Conservation (phyloP, 2,888 invertebrate genomes). For the Agrilus mali region DNA sequence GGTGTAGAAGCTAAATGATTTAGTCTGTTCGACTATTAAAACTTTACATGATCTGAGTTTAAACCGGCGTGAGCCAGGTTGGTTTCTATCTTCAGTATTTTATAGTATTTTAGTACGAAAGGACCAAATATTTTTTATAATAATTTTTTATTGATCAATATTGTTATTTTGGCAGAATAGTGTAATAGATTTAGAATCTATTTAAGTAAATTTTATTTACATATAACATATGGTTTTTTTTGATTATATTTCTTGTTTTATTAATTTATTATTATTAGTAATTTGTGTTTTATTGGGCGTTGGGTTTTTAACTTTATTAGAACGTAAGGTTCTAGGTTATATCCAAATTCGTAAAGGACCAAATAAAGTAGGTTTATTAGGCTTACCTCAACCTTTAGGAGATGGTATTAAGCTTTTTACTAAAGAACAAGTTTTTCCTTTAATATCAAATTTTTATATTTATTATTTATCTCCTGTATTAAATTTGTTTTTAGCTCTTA, state of each 20-base stretch:
- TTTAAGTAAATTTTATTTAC: conserved; percentile 42
- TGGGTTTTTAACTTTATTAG: conserved; percentile 60
- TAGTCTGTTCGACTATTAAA: conserved; percentile 74
- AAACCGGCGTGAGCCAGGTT: conserved; percentile 77
- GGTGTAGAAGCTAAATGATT: conserved; percentile 54
- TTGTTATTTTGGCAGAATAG: conserved; percentile 52
- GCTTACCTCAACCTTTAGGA: conserved; percentile 55
- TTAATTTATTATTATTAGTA: conserved; percentile 39
- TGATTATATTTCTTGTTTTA: conserved; percentile 11
- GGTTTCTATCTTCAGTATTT: conserved; percentile 64
- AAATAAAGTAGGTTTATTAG: conserved; percentile 53
- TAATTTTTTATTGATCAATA: conserved; percentile 33
- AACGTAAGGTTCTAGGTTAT: conserved; percentile 58
- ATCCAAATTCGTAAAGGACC: conserved; percentile 64
- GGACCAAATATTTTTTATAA: conserved; percentile 50
- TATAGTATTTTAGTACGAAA: conserved; percentile 65
- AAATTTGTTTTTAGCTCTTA: conserved; percentile 45
- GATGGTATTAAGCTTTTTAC: conserved; percentile 63
- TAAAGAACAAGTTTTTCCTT: conserved; percentile 47
- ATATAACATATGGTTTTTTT: conserved; percentile 41
- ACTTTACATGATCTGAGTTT: conserved; percentile 82
- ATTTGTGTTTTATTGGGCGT: conserved; percentile 50
- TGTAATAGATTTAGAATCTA: conserved; percentile 61
- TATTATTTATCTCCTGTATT: conserved; percentile 49
- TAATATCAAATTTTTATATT: conserved; percentile 44